Conservation (phyloP, 2,797 vertebrate genomes). For the Acridotheres tristis region DNA sequence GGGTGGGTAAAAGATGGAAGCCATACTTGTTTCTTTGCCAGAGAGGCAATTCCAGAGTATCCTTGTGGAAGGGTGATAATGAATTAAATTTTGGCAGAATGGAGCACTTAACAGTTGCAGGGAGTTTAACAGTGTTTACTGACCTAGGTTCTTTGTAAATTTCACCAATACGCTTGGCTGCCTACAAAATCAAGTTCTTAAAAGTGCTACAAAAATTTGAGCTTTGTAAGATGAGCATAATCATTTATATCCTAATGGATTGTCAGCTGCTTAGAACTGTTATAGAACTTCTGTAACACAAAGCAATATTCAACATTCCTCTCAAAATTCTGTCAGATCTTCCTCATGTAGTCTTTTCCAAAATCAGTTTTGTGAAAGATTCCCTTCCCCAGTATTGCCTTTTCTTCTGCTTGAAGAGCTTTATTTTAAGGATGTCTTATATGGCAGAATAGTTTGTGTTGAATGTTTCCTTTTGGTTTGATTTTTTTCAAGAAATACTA, state of each 20-base stretch:
- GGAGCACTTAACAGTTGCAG: not conserved
- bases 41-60: not conserved
- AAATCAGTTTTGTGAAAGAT: not conserved
- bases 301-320: not conserved
- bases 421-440: not conserved
- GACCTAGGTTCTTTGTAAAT: not conserved
- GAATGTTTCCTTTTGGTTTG: not conserved
- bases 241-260: not conserved
- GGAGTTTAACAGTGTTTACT: not conserved
- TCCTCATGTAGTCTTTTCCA: not conserved
- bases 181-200: not conserved
- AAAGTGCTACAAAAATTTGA: not conserved
- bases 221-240: fast-evolving
- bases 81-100: not conserved
- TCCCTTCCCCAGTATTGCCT: not conserved
- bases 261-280: not conserved
- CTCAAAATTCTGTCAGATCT: not conserved
- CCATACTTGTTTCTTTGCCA: not conserved
- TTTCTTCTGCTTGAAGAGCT: not conserved
- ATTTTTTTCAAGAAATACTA: not conserved
- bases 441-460: not conserved
- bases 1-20: not conserved
- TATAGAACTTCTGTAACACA: not conserved
- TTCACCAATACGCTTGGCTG: not conserved
- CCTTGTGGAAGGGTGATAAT: not conserved